These are phyloP conservation scores for Orthosia cruda DNA, from an alignment of 2,888 invertebrate genomes.

Conservation along the genomic window DNA sequence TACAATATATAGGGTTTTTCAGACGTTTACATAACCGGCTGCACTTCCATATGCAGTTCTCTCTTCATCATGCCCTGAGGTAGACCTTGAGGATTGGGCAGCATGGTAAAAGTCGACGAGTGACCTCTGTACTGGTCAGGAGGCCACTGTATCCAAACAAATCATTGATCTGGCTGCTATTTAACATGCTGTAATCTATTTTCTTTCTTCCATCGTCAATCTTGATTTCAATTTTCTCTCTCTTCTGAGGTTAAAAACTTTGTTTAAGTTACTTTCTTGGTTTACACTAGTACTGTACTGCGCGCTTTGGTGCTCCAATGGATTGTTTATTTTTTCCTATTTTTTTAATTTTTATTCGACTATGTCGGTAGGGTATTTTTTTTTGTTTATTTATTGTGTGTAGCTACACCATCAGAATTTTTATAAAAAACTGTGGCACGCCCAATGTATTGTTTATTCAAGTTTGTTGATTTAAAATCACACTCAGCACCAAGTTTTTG, in stretches of 20 bases:
- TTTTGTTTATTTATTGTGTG: slow-evolving; percentile 59
- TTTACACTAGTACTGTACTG: slow-evolving; percentile 83
- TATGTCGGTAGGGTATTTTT: slow-evolving; percentile 90
- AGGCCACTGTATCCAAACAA: slow-evolving; percentile 90
- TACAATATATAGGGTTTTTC: no score
- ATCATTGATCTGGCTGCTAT: slow-evolving; percentile 89
- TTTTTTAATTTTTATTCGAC: slow-evolving; percentile 78
- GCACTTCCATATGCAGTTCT: slow-evolving; percentile 85
- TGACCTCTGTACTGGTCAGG: slow-evolving; percentile 89
- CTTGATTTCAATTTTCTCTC: no score
- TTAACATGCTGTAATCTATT: slow-evolving; percentile 82
- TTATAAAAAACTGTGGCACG: slow-evolving; percentile 88
- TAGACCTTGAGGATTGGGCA: slow-evolving; percentile 80
- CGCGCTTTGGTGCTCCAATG: slow-evolving; percentile 71
- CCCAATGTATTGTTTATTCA: slow-evolving; percentile 77
- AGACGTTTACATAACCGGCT: slow-evolving; percentile 73
- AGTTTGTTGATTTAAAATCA: no score
- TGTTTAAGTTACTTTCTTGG: slow-evolving; percentile 83
- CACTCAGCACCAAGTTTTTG: slow-evolving; percentile 75
- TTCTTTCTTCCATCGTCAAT: slow-evolving; percentile 62
- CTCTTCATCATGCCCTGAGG: slow-evolving; percentile 85
- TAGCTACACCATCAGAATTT: slow-evolving; percentile 76
- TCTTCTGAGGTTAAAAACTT: slow-evolving; percentile 50
- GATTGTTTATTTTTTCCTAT: slow-evolving; percentile 71
- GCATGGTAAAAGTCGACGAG: slow-evolving; percentile 88